Evolutionary conservation across 1,140 invertebrate species (phyloP), one percentile per base, ranked within the genome.

Genomic region (Augochlora pura): DNA sequence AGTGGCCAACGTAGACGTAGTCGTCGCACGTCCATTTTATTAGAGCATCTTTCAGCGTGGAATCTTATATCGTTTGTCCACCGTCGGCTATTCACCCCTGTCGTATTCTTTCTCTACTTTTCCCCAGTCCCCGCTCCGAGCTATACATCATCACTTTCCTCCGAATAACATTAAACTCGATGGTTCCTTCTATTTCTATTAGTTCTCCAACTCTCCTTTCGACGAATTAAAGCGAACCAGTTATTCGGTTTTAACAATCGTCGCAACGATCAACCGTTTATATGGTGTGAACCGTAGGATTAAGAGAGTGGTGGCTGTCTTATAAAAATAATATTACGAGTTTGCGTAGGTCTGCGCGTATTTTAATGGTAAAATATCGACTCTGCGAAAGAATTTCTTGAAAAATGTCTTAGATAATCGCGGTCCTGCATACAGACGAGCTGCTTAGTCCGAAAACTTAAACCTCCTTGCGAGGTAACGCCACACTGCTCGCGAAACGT

Each of bases 31-130:
- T 89, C 85, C 86, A 86, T 91, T 90, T 90, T 91, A 91, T 91
- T 89, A 90, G 86, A 88, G 78, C 84, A 88, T 89, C 88, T 89
- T 89, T 91, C 89, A 86, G 66, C 85, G 67, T 27, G 77, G 87
- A 89, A 88, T 90, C 87, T 89, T 90, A 89, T 90, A 90, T 90
- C 88, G 87, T 87, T 90, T 89, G 86, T 90, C 87, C 86, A 85
- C 86, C 79, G 77, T 77, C 83, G 78, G 79, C 87, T 79, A 90
- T 91, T 90, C 86, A 90, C 86, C 88, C 38, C 74, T 63, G 62
- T 80, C 77, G 63, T 67, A 78, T 66, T 60, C 75, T 81, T 76
- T 54, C 66, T 63, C 25, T 21, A 57, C 25, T 66, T 39, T 38
- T 12, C 46, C 62, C 57, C 42, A 16, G 54, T 21, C 38, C 63